Conservation (phyloP, 1,140 invertebrate species). For the Drosophila navojoa region DNA sequence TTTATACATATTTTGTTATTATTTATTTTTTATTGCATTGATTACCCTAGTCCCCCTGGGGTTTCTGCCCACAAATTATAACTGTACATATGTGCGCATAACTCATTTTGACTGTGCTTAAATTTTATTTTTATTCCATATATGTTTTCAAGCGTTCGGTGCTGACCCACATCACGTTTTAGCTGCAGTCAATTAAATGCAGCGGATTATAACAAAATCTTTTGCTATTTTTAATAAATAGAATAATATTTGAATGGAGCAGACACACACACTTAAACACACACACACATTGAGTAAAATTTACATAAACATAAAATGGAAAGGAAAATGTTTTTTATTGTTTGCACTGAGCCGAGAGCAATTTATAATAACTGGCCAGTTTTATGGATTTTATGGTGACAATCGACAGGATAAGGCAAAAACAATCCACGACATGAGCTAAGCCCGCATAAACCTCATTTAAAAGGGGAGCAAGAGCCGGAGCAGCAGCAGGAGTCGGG, state of each 20-base stretch:
- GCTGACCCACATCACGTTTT: conserved; percentile 62
- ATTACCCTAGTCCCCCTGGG: conserved; percentile 11
- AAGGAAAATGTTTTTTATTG: conserved; percentile 31
- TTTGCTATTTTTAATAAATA: conserved; percentile 76
- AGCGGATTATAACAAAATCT: conserved; percentile 71
- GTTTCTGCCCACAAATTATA: conserved; percentile 11
- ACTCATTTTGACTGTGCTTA: conserved; percentile 1
- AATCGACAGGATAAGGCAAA: conserved; percentile 73
- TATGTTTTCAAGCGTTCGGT: neutral
- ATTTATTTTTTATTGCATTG: conserved; percentile 7
- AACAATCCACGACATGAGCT: conserved; percentile 69
- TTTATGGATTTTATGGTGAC: conserved; percentile 69
- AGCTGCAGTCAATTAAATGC: conserved; percentile 78
- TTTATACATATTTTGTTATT: neutral
- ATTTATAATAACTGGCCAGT: conserved; percentile 67
- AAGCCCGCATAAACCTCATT: conserved; percentile 48
- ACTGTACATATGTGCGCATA: conserved; percentile 7
- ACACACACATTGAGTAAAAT: neutral
- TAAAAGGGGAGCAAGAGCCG: conserved; percentile 16
- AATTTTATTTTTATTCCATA: conserved; percentile 3
- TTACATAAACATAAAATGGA: conserved; percentile 14
- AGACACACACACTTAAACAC: conserved; percentile 19
- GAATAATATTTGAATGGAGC: conserved; percentile 67
- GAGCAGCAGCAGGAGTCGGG: neutral
- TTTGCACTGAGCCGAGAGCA: conserved; percentile 37